Evolutionary conservation across 2,797 vertebrate genomes (phyloP).

Genomic region (Vireo griseus): DNA sequence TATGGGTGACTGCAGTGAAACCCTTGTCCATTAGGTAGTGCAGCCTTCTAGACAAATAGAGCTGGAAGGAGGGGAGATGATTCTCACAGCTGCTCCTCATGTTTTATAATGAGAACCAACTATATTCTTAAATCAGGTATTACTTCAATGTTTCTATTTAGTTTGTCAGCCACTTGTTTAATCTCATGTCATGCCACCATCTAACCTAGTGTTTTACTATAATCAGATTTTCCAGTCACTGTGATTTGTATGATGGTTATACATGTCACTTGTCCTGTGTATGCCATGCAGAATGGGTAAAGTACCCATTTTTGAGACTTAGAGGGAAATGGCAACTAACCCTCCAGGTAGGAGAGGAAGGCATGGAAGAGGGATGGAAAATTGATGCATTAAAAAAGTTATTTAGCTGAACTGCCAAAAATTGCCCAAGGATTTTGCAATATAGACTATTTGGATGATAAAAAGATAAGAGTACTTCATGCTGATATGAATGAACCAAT

Average conservation of each 20-base stretch:
- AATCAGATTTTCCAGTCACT: neutral
- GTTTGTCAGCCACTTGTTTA: neutral
- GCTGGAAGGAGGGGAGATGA: neutral
- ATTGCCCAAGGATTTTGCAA: neutral
- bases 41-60: neutral
- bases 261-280: neutral
- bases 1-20: neutral
- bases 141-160: neutral
- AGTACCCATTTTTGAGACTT: neutral
- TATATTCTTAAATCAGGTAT: neutral
- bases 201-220: neutral
- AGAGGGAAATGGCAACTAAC: neutral
- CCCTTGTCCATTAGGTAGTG: neutral
- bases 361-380: neutral
- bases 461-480: neutral
- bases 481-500: neutral
- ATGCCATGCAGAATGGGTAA: neutral
- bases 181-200: neutral
- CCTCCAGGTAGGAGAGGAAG: neutral
- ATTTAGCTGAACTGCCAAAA: neutral
- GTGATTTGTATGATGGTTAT: neutral
- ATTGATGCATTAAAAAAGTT: neutral
- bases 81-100: neutral
- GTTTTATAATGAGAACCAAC: neutral
- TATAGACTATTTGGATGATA: neutral